phyloP scores from a whole-genome alignment of 2,888 invertebrate species.

The Drosophila rellima region DNA sequence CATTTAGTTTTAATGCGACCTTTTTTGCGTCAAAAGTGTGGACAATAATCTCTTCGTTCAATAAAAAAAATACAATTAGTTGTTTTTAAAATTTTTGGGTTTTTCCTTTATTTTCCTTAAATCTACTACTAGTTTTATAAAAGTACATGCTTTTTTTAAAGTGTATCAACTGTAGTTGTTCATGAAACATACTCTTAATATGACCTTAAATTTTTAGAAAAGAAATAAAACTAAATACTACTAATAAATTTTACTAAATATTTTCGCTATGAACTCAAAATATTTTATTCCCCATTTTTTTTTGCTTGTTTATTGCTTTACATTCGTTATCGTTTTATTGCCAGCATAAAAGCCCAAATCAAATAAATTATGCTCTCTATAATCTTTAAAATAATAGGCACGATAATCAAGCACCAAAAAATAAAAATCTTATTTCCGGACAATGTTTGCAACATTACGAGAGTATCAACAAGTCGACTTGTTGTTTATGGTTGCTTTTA shows the following conservation, averaged over 20 bases:
- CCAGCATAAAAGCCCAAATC: neutral
- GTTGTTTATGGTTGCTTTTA: slow-evolving; percentile 7
- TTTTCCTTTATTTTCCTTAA: no score
- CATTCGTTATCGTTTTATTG: neutral
- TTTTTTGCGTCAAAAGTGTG: no score
- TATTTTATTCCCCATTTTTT: neutral
- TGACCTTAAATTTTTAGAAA: no score
- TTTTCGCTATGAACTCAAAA: neutral
- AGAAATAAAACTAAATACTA: no score
- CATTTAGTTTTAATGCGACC: no score
- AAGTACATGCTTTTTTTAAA: no score
- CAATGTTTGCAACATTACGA: neutral
- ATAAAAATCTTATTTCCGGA: neutral
- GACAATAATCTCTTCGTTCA: no score
- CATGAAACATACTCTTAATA: no score
- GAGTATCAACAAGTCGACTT: slow-evolving; percentile 31
- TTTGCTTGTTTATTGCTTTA: neutral
- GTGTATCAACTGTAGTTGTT: no score
- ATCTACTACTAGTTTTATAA: no score
- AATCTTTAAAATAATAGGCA: neutral
- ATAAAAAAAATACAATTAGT: no score
- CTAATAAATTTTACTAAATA: neutral
- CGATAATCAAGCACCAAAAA: neutral
- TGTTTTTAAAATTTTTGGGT: no score
- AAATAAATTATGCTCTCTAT: neutral